Percentiles rank a stretch among this genome's conserved stretches.
These are phyloP conservation scores for Chrysotoxum bicinctum DNA, from an alignment of 2,888 invertebrate genomes.

Conservation along the genomic window DNA sequence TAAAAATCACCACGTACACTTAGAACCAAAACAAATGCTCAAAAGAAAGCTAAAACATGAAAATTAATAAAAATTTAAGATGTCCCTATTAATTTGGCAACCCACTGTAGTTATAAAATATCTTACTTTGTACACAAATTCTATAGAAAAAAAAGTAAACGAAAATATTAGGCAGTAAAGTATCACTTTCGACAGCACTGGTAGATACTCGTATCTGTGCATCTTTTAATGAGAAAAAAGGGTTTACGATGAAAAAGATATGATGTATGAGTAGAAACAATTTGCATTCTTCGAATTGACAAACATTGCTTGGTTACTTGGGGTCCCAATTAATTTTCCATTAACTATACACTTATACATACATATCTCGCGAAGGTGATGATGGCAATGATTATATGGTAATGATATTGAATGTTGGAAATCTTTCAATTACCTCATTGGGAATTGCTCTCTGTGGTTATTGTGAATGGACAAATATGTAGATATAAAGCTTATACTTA, in stretches of 20 bases:
- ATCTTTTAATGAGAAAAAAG: background rate
- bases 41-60: too few species aligned
- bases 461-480: background rate
- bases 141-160: background rate
- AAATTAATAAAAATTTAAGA: too few species aligned
- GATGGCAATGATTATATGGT: slow-evolving; percentile 17
- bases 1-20: too few species aligned
- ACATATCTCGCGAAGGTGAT: background rate
- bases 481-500: background rate
- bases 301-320: background rate
- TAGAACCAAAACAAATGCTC: too few species aligned
- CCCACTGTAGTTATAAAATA: too few species aligned
- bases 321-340: slow-evolving; percentile 20
- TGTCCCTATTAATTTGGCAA: too few species aligned
- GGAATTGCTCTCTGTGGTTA: background rate
- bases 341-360: background rate
- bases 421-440: background rate
- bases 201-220: background rate
- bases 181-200: background rate
- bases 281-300: background rate
- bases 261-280: background rate
- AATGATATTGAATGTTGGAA: slow-evolving; percentile 18
- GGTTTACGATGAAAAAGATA: slow-evolving; percentile 8
- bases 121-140: too few species aligned
- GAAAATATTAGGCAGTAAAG: background rate